Percentiles rank a stretch among this genome's conserved stretches.
phyloP scores from a whole-genome alignment of 2,797 vertebrate genomes.

The Pangasius sanitwongsei region DNA sequence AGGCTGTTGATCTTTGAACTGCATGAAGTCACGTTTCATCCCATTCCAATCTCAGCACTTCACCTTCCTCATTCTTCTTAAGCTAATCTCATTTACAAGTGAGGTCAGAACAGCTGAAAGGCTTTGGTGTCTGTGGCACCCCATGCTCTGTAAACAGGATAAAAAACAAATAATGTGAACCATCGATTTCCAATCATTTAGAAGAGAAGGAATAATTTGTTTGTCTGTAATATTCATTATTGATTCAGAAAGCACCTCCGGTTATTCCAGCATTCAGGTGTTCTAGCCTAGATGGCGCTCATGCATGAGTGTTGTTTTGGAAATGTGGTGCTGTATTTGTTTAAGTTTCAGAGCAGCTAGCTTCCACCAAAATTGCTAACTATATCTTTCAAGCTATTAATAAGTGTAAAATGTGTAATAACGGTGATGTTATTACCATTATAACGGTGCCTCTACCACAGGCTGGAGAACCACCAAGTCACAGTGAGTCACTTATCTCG shows the following conservation, averaged over 20 bases:
- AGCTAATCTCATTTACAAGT: neutral
- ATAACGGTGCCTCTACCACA: conserved; percentile 53
- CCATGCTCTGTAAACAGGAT: neutral
- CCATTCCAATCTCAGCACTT: neutral
- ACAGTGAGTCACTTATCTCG: conserved; percentile 69
- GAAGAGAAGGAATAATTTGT: neutral
- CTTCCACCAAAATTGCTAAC: neutral
- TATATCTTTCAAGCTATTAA: neutral
- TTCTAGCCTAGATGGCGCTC: neutral
- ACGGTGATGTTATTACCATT: neutral
- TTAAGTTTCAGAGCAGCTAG: neutral
- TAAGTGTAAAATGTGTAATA: neutral
- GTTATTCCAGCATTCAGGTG: neutral
- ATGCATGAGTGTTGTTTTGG: neutral
- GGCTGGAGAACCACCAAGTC: conserved; percentile 64
- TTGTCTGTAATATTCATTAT: neutral
- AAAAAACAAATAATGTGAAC: neutral
- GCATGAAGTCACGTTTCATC: conserved; percentile 14
- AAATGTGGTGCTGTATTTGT: neutral
- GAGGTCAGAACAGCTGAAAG: neutral
- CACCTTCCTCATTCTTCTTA: neutral
- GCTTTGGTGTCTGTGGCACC: neutral
- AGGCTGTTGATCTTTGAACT: neutral
- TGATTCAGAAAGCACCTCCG: neutral
- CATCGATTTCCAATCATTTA: neutral